Base-by-base conservation (phyloP, 2,113 vertebrate species). In the Puntigrus tetrazona region DNA sequence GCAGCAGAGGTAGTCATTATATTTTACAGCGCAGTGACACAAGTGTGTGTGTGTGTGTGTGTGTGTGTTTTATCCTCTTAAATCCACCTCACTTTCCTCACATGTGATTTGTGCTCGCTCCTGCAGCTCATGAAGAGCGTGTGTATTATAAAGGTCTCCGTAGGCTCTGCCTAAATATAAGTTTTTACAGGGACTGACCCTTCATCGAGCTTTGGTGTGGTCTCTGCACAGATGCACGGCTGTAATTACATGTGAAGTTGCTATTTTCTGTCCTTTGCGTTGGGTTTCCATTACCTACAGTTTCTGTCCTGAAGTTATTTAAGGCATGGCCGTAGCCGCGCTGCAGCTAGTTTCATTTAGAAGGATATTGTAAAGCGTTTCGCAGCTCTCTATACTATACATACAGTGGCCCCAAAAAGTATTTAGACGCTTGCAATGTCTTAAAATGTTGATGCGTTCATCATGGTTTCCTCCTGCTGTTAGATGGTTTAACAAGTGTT, bases 171-270 rank as follows among this genome's bases (percentile, higher is more conserved):
- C 91, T 94, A 95, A 95, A 93, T 94, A 94, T 93, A 95, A 87
- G 89, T 90, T 92, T 88, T 93, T 92, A 91, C 91, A 91, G 90
- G 91, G 91, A 91, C 91, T 94, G 94, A 94, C 93, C 94, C 91
- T 87, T 93, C 86, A 92, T 94, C 93, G 93, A 90, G 90, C 92
- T 94, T 94, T 94, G 88, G 91, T 95, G 94, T 94, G 94, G 94
- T 91, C 92, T 89, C 75, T 82, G 88, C 77, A 82, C 91, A 84
- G 88, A 86, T 86, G 38, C 88, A 82, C 89, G 86, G 87, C 87
- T 90, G 89, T 92, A 93, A 94, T 95, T 95, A 94, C 78, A 92
- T 83, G 86, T 82, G 81, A 93, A 85, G 85, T 86, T 90, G 91
- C 88, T 88, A 88, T 93, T 94, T 93, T 91, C 90, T 87, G 80